These are phyloP conservation scores for Dermochelys coriacea DNA, from an alignment of 2,797 vertebrate species.

Conservation along the genomic window DNA sequence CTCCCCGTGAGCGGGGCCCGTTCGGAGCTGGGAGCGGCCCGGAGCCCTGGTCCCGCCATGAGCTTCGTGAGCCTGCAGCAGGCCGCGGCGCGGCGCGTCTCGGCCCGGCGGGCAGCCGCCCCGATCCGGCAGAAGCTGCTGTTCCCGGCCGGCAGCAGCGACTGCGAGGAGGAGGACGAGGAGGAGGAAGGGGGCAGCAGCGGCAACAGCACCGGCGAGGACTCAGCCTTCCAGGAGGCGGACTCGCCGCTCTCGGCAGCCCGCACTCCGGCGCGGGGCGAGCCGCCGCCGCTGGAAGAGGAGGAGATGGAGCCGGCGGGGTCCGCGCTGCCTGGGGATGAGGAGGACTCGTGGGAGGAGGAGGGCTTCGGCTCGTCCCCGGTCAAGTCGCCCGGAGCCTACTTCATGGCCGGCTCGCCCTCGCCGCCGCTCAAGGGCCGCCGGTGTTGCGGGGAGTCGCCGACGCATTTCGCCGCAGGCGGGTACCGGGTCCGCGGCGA, in stretches of 20 bases:
- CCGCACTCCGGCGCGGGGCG: slow-evolving; percentile 69
- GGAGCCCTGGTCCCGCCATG: slow-evolving; percentile 46
- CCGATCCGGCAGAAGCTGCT: slow-evolving; percentile 89
- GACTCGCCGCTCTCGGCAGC: slow-evolving; percentile 88
- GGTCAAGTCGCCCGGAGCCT: slow-evolving; percentile 81
- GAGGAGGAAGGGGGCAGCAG: slow-evolving; percentile 80
- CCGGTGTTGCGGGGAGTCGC: slow-evolving; percentile 70
- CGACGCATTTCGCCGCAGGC: slow-evolving; percentile 70
- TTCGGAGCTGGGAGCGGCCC: not conserved
- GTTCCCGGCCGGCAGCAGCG: slow-evolving; percentile 88
- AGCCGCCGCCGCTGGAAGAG: slow-evolving; percentile 59
- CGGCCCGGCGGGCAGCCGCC: slow-evolving; percentile 72
- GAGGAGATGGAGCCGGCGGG: slow-evolving; percentile 71
- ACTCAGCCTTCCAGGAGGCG: slow-evolving; percentile 95
- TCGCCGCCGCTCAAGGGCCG: slow-evolving; percentile 84
- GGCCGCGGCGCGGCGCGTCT: slow-evolving; percentile 65
- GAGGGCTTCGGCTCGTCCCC: slow-evolving; percentile 90
- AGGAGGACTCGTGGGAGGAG: slow-evolving; percentile 91
- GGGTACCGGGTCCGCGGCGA: slow-evolving; percentile 74
- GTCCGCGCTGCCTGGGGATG: slow-evolving; percentile 41
- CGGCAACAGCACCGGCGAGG: slow-evolving; percentile 92
- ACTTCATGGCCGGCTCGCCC: slow-evolving; percentile 84
- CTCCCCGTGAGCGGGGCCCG: not conserved
- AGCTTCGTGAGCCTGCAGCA: slow-evolving; percentile 78
- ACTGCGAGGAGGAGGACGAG: slow-evolving; percentile 88